Base-by-base conservation (phyloP, 2,888 invertebrate species). In the Dioctria rufipes region DNA sequence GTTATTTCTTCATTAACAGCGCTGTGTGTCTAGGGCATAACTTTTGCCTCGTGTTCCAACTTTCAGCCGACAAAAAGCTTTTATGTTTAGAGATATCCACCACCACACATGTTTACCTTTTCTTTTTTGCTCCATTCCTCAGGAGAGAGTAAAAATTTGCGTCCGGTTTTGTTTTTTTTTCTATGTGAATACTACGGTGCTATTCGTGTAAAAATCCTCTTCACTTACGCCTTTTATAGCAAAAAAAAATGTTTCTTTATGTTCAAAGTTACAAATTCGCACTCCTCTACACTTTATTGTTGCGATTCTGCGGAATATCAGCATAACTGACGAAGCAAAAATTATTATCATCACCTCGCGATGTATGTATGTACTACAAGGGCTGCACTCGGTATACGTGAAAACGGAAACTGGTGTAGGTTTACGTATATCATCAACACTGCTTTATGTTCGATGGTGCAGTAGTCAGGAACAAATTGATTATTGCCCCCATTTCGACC, bases 401-500 rank as follows among this genome's bases (percentile, higher is more conserved):
- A 65, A 42, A 42, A n/a, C 13, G 65, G 2, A 6, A 6, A 49
- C 8, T 49, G 51, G 8, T 49, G 51, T 49, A 11, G 51, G 11
- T 11, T 37, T 39, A 39, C 40, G 40, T 42, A 42, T n/a, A 39
- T 65, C n/a, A 65, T 65, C 39, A 65, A 65, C 65, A 65, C 13
- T 42, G 65, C 40, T 40, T 40, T 8, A 11, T 5, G n/a, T 25
- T 25, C 25, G 40, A 40, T 9, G 39, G 39, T 66, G n/a, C 13
- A 42, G 46, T 67, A 43, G n/a, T 46, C 5, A 43, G 25, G 67
- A 42, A 25, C 25, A 67, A 67, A 67, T 42, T 67, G 67, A 67
- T 67, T 67, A 67, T 67, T 67, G 67, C 25, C 67, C 46, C 67
- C 67, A 13, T 13, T 67, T 67, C 40, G 67, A 46, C 46, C 67